phyloP scores from a whole-genome alignment of 1,140 invertebrate species.

The Aplysia californica region DNA sequence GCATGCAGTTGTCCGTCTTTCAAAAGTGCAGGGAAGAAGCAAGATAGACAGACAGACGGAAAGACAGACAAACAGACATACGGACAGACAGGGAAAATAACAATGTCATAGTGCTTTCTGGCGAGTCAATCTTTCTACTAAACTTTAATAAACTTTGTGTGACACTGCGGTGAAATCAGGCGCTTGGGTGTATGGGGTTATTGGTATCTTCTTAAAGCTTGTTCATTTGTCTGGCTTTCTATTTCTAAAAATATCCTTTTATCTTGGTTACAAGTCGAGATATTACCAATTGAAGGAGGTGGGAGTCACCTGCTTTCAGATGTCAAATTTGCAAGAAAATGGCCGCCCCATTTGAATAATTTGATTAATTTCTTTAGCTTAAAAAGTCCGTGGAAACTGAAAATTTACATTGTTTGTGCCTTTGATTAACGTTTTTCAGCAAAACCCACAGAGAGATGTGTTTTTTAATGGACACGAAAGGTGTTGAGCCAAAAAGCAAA shows the following conservation, averaged over 20 bases:
- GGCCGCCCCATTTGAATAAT: too few species aligned
- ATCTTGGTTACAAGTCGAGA: background rate
- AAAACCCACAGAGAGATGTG: too few species aligned
- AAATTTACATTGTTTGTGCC: too few species aligned
- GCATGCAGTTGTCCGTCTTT: too few species aligned
- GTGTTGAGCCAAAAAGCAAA: background rate
- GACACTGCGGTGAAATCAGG: background rate
- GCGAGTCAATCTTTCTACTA: background rate
- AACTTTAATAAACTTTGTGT: background rate
- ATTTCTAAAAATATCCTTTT: background rate
- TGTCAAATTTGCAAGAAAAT: too few species aligned
- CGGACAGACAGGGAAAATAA: background rate
- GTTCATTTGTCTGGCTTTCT: background rate
- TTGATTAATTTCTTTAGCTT: too few species aligned
- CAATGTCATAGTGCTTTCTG: background rate
- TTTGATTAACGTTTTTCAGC: too few species aligned
- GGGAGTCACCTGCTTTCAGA: too few species aligned
- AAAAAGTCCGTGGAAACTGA: too few species aligned
- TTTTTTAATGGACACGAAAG: background rate
- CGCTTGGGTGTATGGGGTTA: background rate
- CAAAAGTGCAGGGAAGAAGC: too few species aligned
- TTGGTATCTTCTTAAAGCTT: background rate
- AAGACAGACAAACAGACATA: constrained; percentile 16
- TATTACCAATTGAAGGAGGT: too few species aligned
- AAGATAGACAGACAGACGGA: constrained; percentile 12